A percentile compares a stretch with the other conserved stretches of the same genome.
These are phyloP conservation scores for Leuctra nigra DNA, from an alignment of 2,888 invertebrate species.

Conservation along the genomic window DNA sequence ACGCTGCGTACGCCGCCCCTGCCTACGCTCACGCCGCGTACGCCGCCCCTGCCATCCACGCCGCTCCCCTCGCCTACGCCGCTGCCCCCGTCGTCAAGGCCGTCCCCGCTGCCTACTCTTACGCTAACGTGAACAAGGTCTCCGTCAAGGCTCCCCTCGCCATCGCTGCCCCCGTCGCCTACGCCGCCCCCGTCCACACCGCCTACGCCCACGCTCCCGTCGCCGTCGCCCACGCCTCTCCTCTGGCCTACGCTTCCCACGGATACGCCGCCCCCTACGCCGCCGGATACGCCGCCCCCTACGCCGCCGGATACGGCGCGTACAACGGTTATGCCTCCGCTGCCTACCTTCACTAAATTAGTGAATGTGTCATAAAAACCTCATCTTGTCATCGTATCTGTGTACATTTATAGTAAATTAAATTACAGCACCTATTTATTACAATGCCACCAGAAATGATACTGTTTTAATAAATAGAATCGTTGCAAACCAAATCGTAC, in stretches of 20 bases:
- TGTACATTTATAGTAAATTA: neutral
- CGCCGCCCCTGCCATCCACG: neutral
- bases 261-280: constrained; percentile 14
- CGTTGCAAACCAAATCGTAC: too few relatives aligned
- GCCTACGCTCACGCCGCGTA: constrained; percentile 34
- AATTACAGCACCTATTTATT: constrained; percentile 11
- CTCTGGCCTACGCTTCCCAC: neutral
- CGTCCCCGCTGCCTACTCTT: constrained; percentile 41
- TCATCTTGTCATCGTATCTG: neutral
- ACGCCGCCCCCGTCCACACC: constrained; percentile 31
- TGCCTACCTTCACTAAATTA: constrained; percentile 12
- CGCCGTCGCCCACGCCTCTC: neutral
- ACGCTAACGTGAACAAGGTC: constrained; percentile 28
- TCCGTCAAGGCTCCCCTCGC: constrained; percentile 43
- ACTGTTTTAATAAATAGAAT: neutral
- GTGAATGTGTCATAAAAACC: neutral
- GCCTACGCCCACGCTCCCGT: constrained; percentile 28
- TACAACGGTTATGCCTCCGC: constrained; percentile 1
- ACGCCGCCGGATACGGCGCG: neutral
- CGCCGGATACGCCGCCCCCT: constrained; percentile 5
- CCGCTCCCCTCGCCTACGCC: constrained; percentile 1
- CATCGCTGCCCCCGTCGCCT: constrained; percentile 45
- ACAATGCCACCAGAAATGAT: constrained; percentile 1
- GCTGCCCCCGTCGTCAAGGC: constrained; percentile 6
- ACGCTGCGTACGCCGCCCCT: constrained; percentile 33